Evolutionary conservation across 2,113 vertebrate genomes (phyloP).

Genomic region (Cinclus cinclus): DNA sequence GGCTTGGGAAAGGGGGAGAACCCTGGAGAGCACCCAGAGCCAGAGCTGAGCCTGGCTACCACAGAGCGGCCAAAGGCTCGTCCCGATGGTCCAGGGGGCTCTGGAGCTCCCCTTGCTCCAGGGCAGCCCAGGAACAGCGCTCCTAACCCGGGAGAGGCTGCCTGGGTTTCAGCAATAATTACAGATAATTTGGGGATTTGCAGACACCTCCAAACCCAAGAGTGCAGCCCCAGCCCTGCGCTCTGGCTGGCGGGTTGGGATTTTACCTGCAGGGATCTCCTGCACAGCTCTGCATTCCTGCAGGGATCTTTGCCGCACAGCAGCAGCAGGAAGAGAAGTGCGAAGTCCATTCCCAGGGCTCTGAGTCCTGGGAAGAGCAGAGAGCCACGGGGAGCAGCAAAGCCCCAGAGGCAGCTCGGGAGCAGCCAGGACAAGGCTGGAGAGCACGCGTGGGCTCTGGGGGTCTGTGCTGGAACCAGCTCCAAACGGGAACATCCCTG

Average conservation of each 20-base stretch:
- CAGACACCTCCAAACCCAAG: background rate
- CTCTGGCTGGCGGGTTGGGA: fast-evolving
- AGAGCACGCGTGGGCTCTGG: too few relatives aligned
- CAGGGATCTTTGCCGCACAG: too few relatives aligned
- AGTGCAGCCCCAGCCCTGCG: fast-evolving
- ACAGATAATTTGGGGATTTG: background rate
- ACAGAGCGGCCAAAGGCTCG: background rate
- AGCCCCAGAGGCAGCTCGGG: too few relatives aligned
- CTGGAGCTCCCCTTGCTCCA: background rate
- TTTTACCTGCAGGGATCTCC: background rate
- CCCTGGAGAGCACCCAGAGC: fast-evolving
- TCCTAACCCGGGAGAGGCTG: fast-evolving
- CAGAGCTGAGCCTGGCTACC: background rate
- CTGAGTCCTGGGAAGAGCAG: too few relatives aligned
- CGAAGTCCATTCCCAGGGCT: too few relatives aligned
- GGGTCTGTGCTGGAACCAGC: too few relatives aligned
- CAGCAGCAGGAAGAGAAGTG: too few relatives aligned
- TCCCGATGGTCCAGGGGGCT: background rate
- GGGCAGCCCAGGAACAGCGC: fast-evolving
- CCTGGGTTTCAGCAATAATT: background rate
- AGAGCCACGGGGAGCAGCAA: too few relatives aligned
- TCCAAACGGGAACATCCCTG: too few relatives aligned
- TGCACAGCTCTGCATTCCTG: too few relatives aligned
- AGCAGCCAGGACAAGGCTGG: too few relatives aligned
- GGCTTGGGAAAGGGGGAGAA: background rate